Percentiles rank a stretch among this genome's conserved stretches.
Evolutionary conservation across 2,113 vertebrate genomes (phyloP).

Genomic region (Scolopax mira): DNA sequence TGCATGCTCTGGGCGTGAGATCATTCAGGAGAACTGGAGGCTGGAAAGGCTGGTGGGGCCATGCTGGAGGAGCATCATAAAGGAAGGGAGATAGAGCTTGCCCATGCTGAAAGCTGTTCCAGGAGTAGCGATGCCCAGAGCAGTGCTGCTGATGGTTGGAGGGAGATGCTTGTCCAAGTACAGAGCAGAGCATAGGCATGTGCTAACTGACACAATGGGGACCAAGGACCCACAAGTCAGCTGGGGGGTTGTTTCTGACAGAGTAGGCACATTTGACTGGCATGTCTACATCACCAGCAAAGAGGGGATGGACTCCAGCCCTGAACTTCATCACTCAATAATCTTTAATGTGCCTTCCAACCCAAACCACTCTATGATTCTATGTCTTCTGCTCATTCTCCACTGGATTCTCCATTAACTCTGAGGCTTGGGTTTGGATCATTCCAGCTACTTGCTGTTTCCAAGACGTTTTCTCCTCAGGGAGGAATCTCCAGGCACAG

Average conservation of each 20-base stretch:
- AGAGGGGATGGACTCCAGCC: background rate
- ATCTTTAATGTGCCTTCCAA: too few species aligned
- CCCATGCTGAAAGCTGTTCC: background rate
- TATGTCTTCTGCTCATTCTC: background rate
- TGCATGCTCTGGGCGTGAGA: background rate
- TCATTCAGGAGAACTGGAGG: background rate
- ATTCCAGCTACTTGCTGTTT: background rate
- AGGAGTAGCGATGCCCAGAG: background rate
- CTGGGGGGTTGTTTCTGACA: background rate
- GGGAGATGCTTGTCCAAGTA: background rate
- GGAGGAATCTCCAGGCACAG: background rate
- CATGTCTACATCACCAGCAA: background rate
- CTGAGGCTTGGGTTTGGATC: background rate
- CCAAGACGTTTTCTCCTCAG: background rate
- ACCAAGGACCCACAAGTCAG: background rate
- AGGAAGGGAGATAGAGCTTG: background rate
- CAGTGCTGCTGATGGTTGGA: background rate
- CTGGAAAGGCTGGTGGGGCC: background rate
- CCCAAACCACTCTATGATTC: too few species aligned
- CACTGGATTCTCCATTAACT: background rate
- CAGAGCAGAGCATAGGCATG: background rate
- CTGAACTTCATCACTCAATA: background rate
- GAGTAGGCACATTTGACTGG: background rate
- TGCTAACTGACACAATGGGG: fast-evolving
- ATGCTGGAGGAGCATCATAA: background rate